Conservation (phyloP, 1,140 invertebrate species). For the Charaxes varanes region DNA sequence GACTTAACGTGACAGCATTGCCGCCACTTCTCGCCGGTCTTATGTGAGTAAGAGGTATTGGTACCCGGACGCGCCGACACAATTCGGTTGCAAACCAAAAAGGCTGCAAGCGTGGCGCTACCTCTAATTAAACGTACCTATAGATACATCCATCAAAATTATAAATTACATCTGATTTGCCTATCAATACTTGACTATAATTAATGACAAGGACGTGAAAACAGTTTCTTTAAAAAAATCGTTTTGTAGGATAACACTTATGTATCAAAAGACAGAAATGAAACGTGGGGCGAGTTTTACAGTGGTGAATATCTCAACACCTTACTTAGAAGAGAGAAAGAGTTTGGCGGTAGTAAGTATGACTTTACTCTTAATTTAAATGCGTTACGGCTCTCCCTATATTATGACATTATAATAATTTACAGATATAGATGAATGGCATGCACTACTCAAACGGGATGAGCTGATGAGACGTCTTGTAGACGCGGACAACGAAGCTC, state of each 20-base stretch:
- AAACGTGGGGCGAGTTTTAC: constrained; percentile 28
- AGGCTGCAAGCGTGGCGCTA: too few relatives aligned
- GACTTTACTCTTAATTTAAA: neutral
- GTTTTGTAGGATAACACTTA: constrained; percentile 32
- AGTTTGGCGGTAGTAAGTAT: constrained; percentile 38
- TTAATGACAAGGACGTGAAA: too few relatives aligned
- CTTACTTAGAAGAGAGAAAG: constrained; percentile 31
- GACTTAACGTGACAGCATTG: too few relatives aligned
- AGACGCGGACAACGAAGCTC: constrained; percentile 29
- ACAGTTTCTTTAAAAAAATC: neutral
- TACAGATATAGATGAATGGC: constrained; percentile 33
- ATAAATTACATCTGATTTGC: neutral
- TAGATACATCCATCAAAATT: neutral
- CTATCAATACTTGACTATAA: neutral
- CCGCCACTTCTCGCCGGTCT: too few relatives aligned
- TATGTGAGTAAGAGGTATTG: too few relatives aligned
- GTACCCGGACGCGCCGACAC: too few relatives aligned
- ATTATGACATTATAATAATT: too few relatives aligned
- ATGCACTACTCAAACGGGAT: constrained; percentile 26
- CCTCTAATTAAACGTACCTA: too few relatives aligned
- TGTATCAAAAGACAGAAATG: constrained; percentile 19
- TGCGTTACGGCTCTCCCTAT: too few relatives aligned
- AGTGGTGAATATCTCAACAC: constrained; percentile 31
- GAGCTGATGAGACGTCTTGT: constrained; percentile 28
- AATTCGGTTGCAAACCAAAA: too few relatives aligned